Evolutionary conservation across 2,797 vertebrate species (phyloP).

Genomic region (Fundulus diaphanus): DNA sequence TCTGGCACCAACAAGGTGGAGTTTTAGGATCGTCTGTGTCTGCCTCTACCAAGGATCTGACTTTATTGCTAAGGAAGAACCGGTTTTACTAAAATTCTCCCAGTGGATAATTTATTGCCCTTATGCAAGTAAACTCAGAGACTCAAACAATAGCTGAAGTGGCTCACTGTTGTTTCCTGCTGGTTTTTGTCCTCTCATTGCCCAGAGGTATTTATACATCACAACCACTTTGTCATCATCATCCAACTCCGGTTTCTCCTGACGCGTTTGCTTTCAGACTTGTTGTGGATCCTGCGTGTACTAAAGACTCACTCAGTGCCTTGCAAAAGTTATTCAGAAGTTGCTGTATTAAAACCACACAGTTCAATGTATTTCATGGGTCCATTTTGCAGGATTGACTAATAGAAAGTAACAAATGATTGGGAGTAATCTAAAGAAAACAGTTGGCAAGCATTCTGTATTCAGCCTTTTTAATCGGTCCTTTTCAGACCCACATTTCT

Average conservation of each 20-base stretch:
- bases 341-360: background rate
- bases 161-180: slow-evolving; percentile 51
- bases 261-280: slow-evolving; percentile 38
- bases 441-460: background rate
- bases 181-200: slow-evolving; percentile 57
- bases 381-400: background rate
- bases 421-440: background rate
- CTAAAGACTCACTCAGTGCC: background rate
- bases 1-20: slow-evolving; percentile 58
- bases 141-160: slow-evolving; percentile 56
- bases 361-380: background rate
- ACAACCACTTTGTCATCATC: slow-evolving; percentile 62
- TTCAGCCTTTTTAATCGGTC: background rate
- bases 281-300: background rate
- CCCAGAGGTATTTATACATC: slow-evolving; percentile 68
- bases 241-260: slow-evolving; percentile 27
- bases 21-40: slow-evolving; percentile 36
- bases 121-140: slow-evolving; percentile 43
- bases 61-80: slow-evolving; percentile 44
- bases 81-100: slow-evolving; percentile 41
- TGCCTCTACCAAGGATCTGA: slow-evolving; percentile 38
- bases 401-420: background rate
- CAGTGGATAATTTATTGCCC: slow-evolving; percentile 54
- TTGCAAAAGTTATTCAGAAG: background rate
- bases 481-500: background rate